A percentile compares a stretch with the other conserved stretches of the same genome.
Evolutionary conservation across 1,140 invertebrate genomes (phyloP).

Genomic region (Diprion similis): DNA sequence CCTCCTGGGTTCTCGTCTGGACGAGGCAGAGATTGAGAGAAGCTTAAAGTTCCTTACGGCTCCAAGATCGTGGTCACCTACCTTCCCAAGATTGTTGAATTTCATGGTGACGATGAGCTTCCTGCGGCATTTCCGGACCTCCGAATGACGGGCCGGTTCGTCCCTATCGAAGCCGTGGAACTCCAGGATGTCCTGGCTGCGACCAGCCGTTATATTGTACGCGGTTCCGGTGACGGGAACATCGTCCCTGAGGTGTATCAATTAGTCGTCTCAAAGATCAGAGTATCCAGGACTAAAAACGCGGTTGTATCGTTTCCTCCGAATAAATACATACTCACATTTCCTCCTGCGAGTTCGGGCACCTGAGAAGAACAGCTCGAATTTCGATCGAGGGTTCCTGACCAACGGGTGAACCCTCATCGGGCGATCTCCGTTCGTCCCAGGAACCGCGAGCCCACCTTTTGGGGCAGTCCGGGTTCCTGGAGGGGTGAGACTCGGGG

Average conservation of each 20-base stretch:
- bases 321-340: slow-evolving; percentile 7
- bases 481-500: slow-evolving; percentile 37
- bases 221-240: slow-evolving; percentile 19
- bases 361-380: slow-evolving; percentile 29
- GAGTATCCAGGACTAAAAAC: no score
- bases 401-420: slow-evolving; percentile 14
- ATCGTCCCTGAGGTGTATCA: not conserved
- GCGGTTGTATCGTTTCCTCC: no score
- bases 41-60: not conserved
- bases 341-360: slow-evolving; percentile 18
- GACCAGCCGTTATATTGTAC: slow-evolving; percentile 27
- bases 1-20: slow-evolving; percentile 47
- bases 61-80: slow-evolving; percentile 21
- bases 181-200: slow-evolving; percentile 27
- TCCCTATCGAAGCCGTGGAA: slow-evolving; percentile 28
- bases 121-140: slow-evolving; percentile 31
- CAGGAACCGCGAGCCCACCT: slow-evolving; percentile 11
- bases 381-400: slow-evolving; percentile 37
- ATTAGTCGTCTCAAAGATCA: no score
- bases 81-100: slow-evolving; percentile 44
- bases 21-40: not conserved
- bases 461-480: slow-evolving; percentile 34
- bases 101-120: slow-evolving; percentile 47
- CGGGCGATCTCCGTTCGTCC: slow-evolving; percentile 13
- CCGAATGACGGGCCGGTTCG: slow-evolving; percentile 25